These are phyloP conservation scores for Lepilemur septentrionalis DNA, from an alignment of 2,797 vertebrate genomes.

Conservation along the genomic window DNA sequence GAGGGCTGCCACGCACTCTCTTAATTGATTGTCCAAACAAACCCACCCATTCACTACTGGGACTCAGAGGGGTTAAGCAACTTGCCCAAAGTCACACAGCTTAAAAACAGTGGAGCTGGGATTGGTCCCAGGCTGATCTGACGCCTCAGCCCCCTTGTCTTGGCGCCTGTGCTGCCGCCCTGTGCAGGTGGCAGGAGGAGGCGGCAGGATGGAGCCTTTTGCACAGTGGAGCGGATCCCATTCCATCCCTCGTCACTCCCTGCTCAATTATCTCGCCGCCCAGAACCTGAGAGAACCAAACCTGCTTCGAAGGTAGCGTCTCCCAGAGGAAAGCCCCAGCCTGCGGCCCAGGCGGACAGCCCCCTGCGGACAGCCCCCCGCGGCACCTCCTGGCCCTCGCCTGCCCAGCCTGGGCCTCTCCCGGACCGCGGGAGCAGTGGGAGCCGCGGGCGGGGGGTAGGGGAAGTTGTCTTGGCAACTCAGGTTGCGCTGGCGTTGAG, in stretches of 20 bases:
- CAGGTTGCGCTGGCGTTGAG: neutral
- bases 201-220: neutral
- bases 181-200: accelerated
- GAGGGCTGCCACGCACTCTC: neutral
- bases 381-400: neutral
- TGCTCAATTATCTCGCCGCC: neutral
- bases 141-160: neutral
- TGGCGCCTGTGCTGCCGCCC: neutral
- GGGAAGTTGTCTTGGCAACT: conserved; percentile 55
- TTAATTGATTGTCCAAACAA: neutral
- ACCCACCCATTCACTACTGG: neutral
- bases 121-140: neutral
- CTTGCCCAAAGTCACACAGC: neutral
- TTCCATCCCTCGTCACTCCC: neutral
- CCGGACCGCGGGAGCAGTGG: neutral
- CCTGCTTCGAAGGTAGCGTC: neutral
- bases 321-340: neutral
- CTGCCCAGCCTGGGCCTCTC: neutral
- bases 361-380: neutral
- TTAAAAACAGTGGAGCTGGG: neutral
- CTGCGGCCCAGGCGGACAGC: neutral
- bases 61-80: neutral
- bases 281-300: neutral
- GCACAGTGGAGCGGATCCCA: neutral
- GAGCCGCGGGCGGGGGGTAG: neutral